Base-by-base conservation (phyloP, 64 coral and sea anemone genomes). In the Orbicella faveolata region DNA sequence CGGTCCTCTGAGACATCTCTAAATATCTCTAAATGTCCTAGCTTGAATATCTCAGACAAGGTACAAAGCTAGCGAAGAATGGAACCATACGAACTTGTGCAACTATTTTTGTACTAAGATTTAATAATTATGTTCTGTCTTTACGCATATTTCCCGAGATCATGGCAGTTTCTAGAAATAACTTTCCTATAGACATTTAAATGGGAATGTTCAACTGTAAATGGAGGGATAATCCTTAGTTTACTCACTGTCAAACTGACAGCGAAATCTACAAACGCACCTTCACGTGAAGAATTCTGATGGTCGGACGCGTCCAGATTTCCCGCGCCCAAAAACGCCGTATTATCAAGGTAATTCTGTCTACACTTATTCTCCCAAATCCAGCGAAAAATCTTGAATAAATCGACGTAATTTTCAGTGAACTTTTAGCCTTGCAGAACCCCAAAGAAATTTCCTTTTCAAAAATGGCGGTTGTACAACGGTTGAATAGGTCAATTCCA, bases 381-480 rank as follows among this genome's bases (percentile, higher is more conserved):
- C 36, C 65, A 10, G 9, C 26, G 52, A 35, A 11, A 36, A 76
- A 76, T 75, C 4, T 2, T 23, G 12, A 65, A 12, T 76, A 62
- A 88, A 61, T 14, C 2, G 25, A 21, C 21, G 13, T 41, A 26
- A 88, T 62, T 88, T 53, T 78, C 55, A 12, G 7, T 34, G 74
- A 91, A 81, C 68, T 36, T 70, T 63, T 16, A 57, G 3, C 30
- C 21, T 3, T 6, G 20, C 25, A 13, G 51, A 87, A 62, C 67
- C 80, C 72, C 65, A 87, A 64, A 61, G 53, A 87, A 78, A 72
- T 36, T 75, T 87, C 18, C 52, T 79, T 70, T 92, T 92, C 90
- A 92, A 92, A 92, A 92, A 92, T 92, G 90, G 90, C 83, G 90
- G 90, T 92, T 92, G 75, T 79, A 87, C 79, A 92, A 81, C 90